A percentile compares a stretch with the other conserved stretches of the same genome.
Conservation (phyloP, 2,888 invertebrate species). For the Caenorhabditis sp. region DNA sequence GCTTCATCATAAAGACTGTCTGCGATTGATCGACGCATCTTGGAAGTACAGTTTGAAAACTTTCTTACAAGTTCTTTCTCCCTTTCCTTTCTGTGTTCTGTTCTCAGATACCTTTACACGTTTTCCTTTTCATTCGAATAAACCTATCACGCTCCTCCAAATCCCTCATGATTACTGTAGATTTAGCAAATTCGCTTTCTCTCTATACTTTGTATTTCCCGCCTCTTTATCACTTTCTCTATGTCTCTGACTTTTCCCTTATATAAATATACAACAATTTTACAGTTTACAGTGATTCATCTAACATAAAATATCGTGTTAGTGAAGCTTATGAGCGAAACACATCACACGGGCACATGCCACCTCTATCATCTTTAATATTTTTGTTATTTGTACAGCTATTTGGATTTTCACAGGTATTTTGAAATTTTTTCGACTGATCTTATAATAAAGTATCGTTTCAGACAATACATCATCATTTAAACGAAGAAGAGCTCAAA, state of each 20-base stretch:
- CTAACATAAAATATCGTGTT: conserved; percentile 8
- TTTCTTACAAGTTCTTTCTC: too few species aligned
- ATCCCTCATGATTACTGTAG: too few species aligned
- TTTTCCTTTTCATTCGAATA: too few species aligned
- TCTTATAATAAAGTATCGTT: conserved; percentile 19
- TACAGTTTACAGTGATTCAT: conserved; percentile 1
- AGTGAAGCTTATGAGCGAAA: conserved; percentile 45
- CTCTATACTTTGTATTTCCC: neutral
- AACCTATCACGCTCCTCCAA: too few species aligned
- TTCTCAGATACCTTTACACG: too few species aligned
- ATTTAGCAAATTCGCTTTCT: neutral
- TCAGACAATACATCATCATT: conserved; percentile 61
- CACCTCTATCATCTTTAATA: conserved; percentile 38
- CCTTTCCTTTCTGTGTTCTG: too few species aligned
- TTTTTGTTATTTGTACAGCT: conserved; percentile 27
- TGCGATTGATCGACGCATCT: too few species aligned
- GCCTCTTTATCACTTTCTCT: neutral
- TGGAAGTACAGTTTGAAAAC: too few species aligned
- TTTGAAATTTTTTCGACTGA: conserved; percentile 5
- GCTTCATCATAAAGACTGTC: too few species aligned
- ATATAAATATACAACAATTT: neutral
- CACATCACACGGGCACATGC: conserved; percentile 44
- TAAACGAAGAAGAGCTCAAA: conserved; percentile 60
- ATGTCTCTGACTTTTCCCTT: neutral
- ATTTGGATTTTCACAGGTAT: conserved; percentile 37